A percentile compares a stretch with the other conserved stretches of the same genome.
Conservation (phyloP, 1,140 invertebrate species). For the Pollicipes pollicipes region DNA sequence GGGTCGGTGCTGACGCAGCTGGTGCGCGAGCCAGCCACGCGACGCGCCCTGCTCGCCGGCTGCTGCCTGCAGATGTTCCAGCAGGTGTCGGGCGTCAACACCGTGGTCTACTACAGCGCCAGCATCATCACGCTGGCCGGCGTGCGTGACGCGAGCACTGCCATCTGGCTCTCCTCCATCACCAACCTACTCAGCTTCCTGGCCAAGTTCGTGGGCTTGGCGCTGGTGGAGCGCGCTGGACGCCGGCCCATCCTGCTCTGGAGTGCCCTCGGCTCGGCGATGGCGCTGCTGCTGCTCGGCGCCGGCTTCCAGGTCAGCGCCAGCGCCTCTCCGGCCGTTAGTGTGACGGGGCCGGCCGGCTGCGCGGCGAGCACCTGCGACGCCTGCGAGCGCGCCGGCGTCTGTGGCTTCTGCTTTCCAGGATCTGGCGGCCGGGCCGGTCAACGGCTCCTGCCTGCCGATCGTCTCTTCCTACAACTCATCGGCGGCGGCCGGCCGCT, state of each 20-base stretch:
- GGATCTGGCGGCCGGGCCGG: neutral
- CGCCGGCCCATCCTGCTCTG: constrained; percentile 34
- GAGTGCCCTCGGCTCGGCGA: constrained; percentile 32
- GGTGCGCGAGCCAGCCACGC: neutral
- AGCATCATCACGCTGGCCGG: constrained; percentile 41
- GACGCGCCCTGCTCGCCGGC: constrained; percentile 34
- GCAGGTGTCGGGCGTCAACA: constrained; percentile 42
- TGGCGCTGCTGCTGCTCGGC: constrained; percentile 30
- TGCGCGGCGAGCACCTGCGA: constrained; percentile 5
- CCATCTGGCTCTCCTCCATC: constrained; percentile 42
- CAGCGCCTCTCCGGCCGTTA: constrained; percentile 27
- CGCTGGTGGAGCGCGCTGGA: constrained; percentile 40
- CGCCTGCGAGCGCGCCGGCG: neutral
- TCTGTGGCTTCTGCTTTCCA: neutral
- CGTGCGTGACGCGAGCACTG: constrained; percentile 31
- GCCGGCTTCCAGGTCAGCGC: constrained; percentile 33
- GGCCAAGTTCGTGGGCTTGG: constrained; percentile 38
- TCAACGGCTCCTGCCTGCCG: neutral
- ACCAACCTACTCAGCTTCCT: constrained; percentile 37
- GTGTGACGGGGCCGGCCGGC: constrained; percentile 14
- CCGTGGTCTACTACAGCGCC: constrained; percentile 42
- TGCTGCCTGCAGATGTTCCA: constrained; percentile 38
- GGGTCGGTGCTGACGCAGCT: neutral
- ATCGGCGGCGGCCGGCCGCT: constrained; percentile 8
- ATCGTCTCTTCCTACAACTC: neutral